Evolutionary conservation across 2,888 invertebrate species (phyloP).

Genomic region (Sicus ferrugineus): DNA sequence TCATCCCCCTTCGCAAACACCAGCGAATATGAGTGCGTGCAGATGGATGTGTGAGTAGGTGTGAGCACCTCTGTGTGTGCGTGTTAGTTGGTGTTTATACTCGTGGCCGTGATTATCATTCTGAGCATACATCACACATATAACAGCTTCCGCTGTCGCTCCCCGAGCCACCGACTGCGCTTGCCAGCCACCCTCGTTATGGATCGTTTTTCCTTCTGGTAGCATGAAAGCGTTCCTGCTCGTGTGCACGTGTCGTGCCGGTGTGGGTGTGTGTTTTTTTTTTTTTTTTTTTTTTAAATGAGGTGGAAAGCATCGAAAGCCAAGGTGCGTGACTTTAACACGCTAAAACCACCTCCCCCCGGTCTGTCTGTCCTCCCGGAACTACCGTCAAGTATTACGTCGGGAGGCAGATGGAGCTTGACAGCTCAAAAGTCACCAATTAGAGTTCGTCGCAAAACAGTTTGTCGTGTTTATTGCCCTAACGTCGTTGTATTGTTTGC

Average conservation of each 20-base stretch:
- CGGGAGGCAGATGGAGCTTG: too few species aligned
- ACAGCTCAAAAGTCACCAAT: too few species aligned
- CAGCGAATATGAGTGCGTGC: background rate
- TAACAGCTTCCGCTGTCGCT: slow-evolving; percentile 51
- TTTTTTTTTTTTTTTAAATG: too few species aligned
- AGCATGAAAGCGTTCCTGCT: slow-evolving; percentile 42
- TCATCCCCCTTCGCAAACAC: slow-evolving; percentile 55
- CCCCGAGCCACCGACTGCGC: slow-evolving; percentile 5
- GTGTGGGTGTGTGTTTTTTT: too few species aligned
- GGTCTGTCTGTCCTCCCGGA: too few species aligned
- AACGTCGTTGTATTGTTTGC: too few species aligned
- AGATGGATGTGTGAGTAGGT: background rate
- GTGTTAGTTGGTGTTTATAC: slow-evolving; percentile 24
- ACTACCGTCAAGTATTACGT: too few species aligned
- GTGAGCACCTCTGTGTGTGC: slow-evolving; percentile 33
- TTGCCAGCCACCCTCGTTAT: slow-evolving; percentile 36
- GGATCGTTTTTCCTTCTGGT: slow-evolving; percentile 55
- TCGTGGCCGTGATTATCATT: slow-evolving; percentile 55
- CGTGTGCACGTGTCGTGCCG: slow-evolving; percentile 28
- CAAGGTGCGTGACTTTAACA: too few species aligned
- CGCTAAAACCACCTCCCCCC: too few species aligned
- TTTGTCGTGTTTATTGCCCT: too few species aligned
- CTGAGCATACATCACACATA: slow-evolving; percentile 55
- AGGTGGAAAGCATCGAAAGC: too few species aligned
- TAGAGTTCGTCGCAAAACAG: too few species aligned